Evolutionary conservation across 2,113 vertebrate species (phyloP).

Genomic region (Crotalus tigris): DNA sequence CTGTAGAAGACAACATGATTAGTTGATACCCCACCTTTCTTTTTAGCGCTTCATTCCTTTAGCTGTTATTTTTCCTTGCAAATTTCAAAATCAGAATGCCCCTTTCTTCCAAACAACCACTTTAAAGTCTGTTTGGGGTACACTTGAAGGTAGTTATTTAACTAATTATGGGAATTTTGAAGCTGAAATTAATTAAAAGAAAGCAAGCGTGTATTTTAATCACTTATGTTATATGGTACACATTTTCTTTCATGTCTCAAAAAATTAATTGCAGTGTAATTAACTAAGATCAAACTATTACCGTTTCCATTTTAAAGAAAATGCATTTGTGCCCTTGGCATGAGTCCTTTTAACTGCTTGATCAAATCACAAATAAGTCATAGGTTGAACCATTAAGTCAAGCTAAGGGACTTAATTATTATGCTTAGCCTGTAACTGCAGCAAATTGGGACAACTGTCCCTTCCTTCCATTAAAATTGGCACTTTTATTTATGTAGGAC

Average conservation of each 20-base stretch:
- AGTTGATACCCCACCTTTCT: not conserved
- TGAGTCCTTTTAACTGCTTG: not conserved
- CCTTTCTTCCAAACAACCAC: not conserved
- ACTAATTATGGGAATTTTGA: not conserved
- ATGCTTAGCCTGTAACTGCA: not conserved
- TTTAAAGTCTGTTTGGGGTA: not conserved
- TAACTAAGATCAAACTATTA: not conserved
- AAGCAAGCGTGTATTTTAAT: not conserved
- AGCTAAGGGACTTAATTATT: not conserved
- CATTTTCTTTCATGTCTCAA: not conserved
- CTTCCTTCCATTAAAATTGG: not conserved
- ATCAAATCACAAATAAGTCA: not conserved
- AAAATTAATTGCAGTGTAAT: not conserved
- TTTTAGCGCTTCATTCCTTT: not conserved
- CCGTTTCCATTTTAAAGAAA: not conserved
- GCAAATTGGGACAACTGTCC: not conserved
- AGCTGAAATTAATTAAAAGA: not conserved
- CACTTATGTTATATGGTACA: not conserved
- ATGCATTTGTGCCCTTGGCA: not conserved
- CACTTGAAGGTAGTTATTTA: not conserved
- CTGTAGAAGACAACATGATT: not conserved
- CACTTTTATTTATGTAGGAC: not conserved
- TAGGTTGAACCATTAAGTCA: not conserved
- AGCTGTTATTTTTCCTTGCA: not conserved
- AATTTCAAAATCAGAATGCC: not conserved